Evolutionary conservation across 2,113 vertebrate species (phyloP).

Genomic region (Apteryx owenii): DNA sequence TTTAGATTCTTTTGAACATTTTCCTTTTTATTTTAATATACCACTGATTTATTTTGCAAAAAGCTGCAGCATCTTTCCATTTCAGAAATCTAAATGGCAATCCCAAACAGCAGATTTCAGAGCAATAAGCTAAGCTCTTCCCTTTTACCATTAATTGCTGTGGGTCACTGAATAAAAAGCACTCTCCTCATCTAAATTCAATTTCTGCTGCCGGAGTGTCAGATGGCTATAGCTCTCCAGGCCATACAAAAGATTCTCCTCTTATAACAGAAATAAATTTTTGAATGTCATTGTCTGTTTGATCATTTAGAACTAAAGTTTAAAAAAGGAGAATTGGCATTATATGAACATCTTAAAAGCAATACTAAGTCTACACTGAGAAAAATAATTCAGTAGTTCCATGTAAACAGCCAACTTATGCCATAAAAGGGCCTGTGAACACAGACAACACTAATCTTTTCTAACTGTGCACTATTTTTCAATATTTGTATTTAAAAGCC

Average conservation of each 20-base stretch:
- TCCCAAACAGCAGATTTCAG: neutral
- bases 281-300: neutral
- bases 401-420: neutral
- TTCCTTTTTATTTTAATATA: neutral
- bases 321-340: conserved; percentile 9
- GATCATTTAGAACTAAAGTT: neutral
- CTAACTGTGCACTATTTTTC: neutral
- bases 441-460: neutral
- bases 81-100: neutral
- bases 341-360: conserved; percentile 1
- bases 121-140: neutral
- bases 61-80: neutral
- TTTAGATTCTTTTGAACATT: neutral
- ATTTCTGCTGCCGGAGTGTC: neutral
- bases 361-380: neutral
- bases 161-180: neutral
- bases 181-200: conserved; percentile 29
- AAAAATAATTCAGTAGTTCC: neutral
- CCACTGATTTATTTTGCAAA: neutral
- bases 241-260: neutral
- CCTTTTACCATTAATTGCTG: neutral
- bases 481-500: neutral
- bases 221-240: neutral
- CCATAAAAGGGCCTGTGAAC: neutral
- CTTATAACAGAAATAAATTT: neutral